Evolutionary conservation across 2,113 vertebrate genomes (phyloP), one percentile per base, ranked within the genome.

Genomic region (Perca fluviatilis): DNA sequence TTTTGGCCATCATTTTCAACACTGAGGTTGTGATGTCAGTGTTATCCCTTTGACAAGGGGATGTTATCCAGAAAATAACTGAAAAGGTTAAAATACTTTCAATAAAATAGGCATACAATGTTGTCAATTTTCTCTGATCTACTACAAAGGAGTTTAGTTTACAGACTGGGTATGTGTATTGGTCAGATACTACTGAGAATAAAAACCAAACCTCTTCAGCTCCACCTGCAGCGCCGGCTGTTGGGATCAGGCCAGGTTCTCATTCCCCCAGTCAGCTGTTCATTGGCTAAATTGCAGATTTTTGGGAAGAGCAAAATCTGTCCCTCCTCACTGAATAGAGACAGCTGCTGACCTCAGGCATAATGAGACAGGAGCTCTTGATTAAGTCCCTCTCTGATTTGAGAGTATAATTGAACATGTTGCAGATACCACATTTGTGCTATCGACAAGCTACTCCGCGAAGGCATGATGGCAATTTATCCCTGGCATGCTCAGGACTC

Each of bases 401-500:
- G 85, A 91, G 87, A 87, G 89, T 87, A 82, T 93, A 94, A 94
- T 92, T 93, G 91, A 92, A 90, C 85, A 78, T 86, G 78, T 86
- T 89, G 80, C 86, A 91, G 86, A 93, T 89, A 89, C 80, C 85
- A 79, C 90, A 85, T 89, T 89, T 89, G 71, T 78, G 77, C 73
- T 80, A 89, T 89, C 70, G 63, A 91, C 76, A 74, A 81, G 83
- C 60, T 63, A 68, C 83, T 88, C 79, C 57, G 65, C 60, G 79
- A 85, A 81, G 87, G 76, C 77, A 78, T 64, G 82, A 79, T 90
- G 89, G 83, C 91, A 90, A 92, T 89, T 90, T 54, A 79, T 90
- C 83, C 87, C 75, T 16, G 53, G 58, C 36, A 49, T 72, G 74
- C 75, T 78, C 74, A 63, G 56, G 65, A 66, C 82, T 87, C 67